Base-by-base conservation (phyloP, 1,140 invertebrate genomes). In the Scaptodrosophila lebanonensis region DNA sequence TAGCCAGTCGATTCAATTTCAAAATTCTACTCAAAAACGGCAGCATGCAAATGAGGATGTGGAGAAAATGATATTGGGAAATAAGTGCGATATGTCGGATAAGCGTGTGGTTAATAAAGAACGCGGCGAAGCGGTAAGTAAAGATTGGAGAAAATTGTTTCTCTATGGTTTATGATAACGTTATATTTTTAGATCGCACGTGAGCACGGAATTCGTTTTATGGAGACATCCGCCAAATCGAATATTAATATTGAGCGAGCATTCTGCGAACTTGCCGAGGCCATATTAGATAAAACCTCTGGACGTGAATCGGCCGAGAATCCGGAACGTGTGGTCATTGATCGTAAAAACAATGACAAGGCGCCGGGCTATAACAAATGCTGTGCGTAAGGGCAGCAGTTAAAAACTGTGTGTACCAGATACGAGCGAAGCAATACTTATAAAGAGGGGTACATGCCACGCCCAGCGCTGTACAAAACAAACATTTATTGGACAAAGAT, bases 31-130 rank as follows among this genome's bases (percentile, higher is more conserved):
- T 16, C 1, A 7, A 17, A 20, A 35, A 11, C 13, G 13, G 29
- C 77, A 97, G 95, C 97, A 99, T 91, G 98, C 98, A 13, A 99
- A 97, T 90, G 98, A 99, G 89, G 97, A 99, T 91, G 98, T 99
- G 44, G 98, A 99, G 83, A 99, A 99, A 88, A 99, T 99, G 98
- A 97, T 99, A 77, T 89, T 99, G 71, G 98, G 98, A 44, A 99
- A 99, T 88, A 99, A 99, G 90, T 98, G 97, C 92, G 98, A 99
- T 90, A 97, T 99, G 94, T 95, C 97, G 85, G 96, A 97, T 82
- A 98, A 97, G 89, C 91, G 98, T 88, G 93, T 96, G 83, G 97
- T 99, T 56, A 93, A 91, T 66, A 95, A 92, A 87, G 95, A 97
- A 75, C 90, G 92, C 83, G 97, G 97, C 75, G 95, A 98, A 90